A percentile compares a stretch with the other conserved stretches of the same genome.
These are phyloP conservation scores for Distichodus sexfasciatus DNA, from an alignment of 2,797 vertebrate species.

Conservation along the genomic window DNA sequence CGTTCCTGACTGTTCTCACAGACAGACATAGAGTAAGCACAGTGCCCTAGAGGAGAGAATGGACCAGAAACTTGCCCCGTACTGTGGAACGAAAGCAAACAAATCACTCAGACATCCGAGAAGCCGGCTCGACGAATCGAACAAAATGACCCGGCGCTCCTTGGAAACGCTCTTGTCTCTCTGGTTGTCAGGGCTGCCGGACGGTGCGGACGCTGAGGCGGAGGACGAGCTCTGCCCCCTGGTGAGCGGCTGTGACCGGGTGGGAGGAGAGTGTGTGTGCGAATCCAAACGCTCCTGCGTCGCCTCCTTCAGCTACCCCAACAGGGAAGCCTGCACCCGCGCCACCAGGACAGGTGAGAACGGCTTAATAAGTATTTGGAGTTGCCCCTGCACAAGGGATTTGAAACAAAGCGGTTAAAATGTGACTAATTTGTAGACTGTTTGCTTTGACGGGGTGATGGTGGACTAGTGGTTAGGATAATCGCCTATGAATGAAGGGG, in stretches of 20 bases:
- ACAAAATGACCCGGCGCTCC: neutral
- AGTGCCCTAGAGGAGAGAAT: conserved; percentile 46
- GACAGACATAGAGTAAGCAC: neutral
- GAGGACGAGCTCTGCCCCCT: conserved; percentile 74
- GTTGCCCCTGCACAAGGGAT: too few relatives aligned
- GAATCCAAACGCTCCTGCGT: conserved; percentile 72
- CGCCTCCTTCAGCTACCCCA: conserved; percentile 66
- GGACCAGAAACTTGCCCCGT: conserved; percentile 13
- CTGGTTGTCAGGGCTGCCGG: conserved; percentile 64
- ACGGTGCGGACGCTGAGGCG: conserved; percentile 63
- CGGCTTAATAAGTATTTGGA: neutral
- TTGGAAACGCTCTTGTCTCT: conserved; percentile 5
- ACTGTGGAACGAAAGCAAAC: conserved; percentile 65
- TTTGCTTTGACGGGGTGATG: too few relatives aligned
- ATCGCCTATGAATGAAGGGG: too few relatives aligned
- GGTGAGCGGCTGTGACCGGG: conserved; percentile 71
- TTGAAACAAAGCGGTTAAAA: too few relatives aligned
- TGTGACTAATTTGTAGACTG: too few relatives aligned
- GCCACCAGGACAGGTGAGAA: conserved; percentile 68
- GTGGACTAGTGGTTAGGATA: too few relatives aligned
- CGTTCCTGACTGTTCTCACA: neutral
- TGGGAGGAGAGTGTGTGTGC: conserved; percentile 70
- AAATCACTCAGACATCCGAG: conserved; percentile 61
- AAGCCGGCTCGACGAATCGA: neutral
- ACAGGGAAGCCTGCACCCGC: conserved; percentile 70